Percentiles rank a stretch among this genome's conserved stretches.
phyloP scores from a whole-genome alignment of 2,888 invertebrate species.

The Linnaemya tessellans region DNA sequence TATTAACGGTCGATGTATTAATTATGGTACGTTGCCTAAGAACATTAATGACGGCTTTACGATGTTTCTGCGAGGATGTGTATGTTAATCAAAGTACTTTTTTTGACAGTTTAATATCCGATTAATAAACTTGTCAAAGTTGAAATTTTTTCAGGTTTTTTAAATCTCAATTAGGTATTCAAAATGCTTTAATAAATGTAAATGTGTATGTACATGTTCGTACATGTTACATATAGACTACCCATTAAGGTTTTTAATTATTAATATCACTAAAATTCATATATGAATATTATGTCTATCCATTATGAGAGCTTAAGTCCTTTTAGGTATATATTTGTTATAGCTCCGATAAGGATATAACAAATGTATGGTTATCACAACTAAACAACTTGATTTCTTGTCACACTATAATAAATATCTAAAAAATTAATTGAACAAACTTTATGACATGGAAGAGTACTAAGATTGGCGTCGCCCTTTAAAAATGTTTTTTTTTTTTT shows the following conservation, averaged over 20 bases:
- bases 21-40: conserved; percentile 56
- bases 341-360: neutral
- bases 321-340: neutral
- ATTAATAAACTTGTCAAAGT: conserved; percentile 36
- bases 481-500: no score
- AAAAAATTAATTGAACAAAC: no score
- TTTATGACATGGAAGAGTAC: no score
- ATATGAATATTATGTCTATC: conserved; percentile 2
- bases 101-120: conserved; percentile 63
- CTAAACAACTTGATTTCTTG: neutral
- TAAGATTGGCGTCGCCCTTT: no score
- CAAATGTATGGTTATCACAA: neutral
- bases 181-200: neutral
- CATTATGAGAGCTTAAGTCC: neutral
- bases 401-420: neutral
- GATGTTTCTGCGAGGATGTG: neutral
- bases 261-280: conserved; percentile 17
- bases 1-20: conserved; percentile 65
- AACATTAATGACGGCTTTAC: conserved; percentile 35
- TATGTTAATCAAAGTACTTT: conserved; percentile 45
- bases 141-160: conserved; percentile 33
- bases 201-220: neutral
- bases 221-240: no score
- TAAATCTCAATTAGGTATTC: conserved; percentile 23
- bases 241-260: neutral